Evolutionary conservation across 2,888 invertebrate species (phyloP).

Genomic region (Cremastinae sp.): DNA sequence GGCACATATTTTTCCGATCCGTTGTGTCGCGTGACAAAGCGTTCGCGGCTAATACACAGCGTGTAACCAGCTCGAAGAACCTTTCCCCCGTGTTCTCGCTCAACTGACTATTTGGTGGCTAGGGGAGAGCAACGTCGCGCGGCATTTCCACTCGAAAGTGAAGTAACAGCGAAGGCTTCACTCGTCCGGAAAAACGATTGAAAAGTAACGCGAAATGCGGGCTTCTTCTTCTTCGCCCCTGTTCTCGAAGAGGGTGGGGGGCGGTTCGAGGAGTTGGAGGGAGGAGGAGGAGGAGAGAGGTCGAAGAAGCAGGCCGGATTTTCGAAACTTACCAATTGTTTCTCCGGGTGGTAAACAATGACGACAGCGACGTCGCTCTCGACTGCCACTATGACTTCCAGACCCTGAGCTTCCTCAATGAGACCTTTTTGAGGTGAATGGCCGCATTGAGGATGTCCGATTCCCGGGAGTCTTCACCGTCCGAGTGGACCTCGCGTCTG

Average conservation of each 20-base stretch:
- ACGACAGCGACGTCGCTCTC: constrained; percentile 76
- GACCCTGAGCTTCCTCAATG: constrained; percentile 88
- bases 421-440: constrained; percentile 89
- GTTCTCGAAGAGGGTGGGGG: too few species aligned
- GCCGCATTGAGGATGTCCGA: constrained; percentile 89
- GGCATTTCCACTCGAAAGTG: constrained; percentile 48
- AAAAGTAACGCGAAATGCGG: too few species aligned
- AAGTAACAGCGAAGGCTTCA: constrained; percentile 23
- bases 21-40: constrained; percentile 37
- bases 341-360: constrained; percentile 72
- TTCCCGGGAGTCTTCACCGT: constrained; percentile 81
- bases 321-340: constrained; percentile 62
- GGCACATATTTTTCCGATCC: constrained; percentile 45
- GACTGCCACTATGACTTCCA: constrained; percentile 87
- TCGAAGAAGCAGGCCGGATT: not conserved
- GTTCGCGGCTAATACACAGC: constrained; percentile 36
- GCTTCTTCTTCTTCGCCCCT: not conserved
- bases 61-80: constrained; percentile 33
- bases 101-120: not conserved
- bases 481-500: constrained; percentile 78
- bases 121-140: constrained; percentile 50
- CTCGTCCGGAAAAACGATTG: not conserved
- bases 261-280: not conserved
- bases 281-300: not conserved
- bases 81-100: constrained; percentile 19